A percentile compares a stretch with the other conserved stretches of the same genome.
Evolutionary conservation across 1,140 invertebrate species (phyloP).

Genomic region (Dendrolimus kikuchii): DNA sequence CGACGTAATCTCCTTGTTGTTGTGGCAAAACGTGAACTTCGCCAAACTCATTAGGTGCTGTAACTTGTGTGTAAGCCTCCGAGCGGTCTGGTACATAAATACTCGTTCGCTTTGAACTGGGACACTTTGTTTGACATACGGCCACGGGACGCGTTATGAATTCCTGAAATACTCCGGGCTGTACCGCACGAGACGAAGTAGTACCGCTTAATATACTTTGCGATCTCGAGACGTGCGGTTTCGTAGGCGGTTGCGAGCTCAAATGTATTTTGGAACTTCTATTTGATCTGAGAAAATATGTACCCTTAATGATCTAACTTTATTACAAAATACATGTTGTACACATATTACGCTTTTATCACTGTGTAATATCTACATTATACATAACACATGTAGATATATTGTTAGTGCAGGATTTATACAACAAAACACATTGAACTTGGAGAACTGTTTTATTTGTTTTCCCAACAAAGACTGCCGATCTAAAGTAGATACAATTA

Average conservation of each 20-base stretch:
- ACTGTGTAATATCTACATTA: too few relatives aligned
- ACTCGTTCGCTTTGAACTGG: constrained; percentile 19
- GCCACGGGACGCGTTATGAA: constrained; percentile 25
- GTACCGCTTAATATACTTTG: constrained; percentile 2
- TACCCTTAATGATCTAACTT: neutral
- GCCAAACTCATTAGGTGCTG: constrained; percentile 31
- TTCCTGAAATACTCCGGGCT: constrained; percentile 11
- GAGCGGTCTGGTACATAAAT: constrained; percentile 25
- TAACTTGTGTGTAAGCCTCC: constrained; percentile 23
- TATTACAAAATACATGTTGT: neutral
- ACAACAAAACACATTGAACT: too few relatives aligned
- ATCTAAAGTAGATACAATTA: too few relatives aligned
- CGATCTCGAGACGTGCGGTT: neutral
- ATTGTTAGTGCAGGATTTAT: too few relatives aligned
- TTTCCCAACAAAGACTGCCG: too few relatives aligned
- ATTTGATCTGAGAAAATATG: neutral
- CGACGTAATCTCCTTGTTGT: constrained; percentile 25
- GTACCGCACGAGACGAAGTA: neutral
- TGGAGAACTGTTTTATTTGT: too few relatives aligned
- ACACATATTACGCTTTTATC: neutral
- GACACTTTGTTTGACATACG: constrained; percentile 31
- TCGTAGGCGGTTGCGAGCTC: neutral
- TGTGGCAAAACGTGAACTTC: constrained; percentile 21
- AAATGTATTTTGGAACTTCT: constrained; percentile 1
- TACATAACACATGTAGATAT: too few relatives aligned